Base-by-base conservation (phyloP, 2,797 vertebrate species). In the Ceryle rudis region DNA sequence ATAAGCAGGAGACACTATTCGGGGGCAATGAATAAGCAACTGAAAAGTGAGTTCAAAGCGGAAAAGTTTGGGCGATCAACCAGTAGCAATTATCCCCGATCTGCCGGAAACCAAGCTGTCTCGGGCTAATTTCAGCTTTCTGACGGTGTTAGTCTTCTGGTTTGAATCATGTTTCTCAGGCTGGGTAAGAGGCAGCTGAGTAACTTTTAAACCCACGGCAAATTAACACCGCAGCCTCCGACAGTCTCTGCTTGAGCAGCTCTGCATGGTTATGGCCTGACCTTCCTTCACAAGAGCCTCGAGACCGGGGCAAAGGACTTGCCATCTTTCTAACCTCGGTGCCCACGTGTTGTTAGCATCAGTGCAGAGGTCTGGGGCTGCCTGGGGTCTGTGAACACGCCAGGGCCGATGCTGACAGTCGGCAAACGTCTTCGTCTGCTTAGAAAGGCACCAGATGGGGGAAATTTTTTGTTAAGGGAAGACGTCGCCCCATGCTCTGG, bases 41-140 rank as follows among this genome's bases (percentile, higher is more conserved):
- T 70, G 85, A 70, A 67, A 83, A 78, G 65, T 25, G 49, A 93
- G 64, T 86, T 96, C 75, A 85, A 91, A 96, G 72, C 93, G 44
- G 49, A 49, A 47, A 55, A 77, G 67, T 86, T 57, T 78, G 80
- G 87, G 42, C 20, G 23, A 89, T 77, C 84, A 75, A 66, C 75
- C 94, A 93, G 90, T 74, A 93, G 93, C 72, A 93, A 65, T 90
- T 95, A 83, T 61, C 66, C 77, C 70, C 46, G 57, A 37, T 83
- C 80, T 93, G 77, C 79, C 13, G 54, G 93, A 95, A 95, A 78
- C 85, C 31, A 3, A 85, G n/a, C 91, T 81, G 85, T 91, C 91
- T 83, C 61, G 9, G 85, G 22, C 79, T 94, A 62, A 91, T 85
- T 69, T 55, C 47, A 71, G 82, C 92, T 85, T 94, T 87, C 57